Conservation (phyloP, 2,888 invertebrate species). For the Trichopria drosophilae region DNA sequence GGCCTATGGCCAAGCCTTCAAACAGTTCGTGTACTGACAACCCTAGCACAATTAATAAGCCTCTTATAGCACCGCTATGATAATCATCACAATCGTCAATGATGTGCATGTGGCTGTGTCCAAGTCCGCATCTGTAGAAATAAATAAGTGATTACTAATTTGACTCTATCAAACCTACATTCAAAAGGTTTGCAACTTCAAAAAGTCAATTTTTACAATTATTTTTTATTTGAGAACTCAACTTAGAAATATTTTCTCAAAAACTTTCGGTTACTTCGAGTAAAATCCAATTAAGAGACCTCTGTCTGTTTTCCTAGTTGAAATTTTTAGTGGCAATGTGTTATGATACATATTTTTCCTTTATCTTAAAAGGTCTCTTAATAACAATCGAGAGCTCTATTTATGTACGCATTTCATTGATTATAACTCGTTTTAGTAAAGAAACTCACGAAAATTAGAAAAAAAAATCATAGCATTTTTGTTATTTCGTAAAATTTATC, state of each 20-base stretch:
- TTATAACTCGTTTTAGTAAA: too few relatives aligned
- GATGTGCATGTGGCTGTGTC: constrained; percentile 49
- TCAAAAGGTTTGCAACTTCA: too few relatives aligned
- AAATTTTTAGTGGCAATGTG: background rate
- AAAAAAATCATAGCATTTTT: too few relatives aligned
- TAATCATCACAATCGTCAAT: constrained; percentile 46
- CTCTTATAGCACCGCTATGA: constrained; percentile 62
- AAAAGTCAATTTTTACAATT: too few relatives aligned
- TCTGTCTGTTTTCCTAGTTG: background rate
- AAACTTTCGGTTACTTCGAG: background rate
- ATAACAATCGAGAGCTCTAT: too few relatives aligned
- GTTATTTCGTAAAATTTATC: too few relatives aligned
- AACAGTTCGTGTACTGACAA: constrained; percentile 84
- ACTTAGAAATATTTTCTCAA: background rate
- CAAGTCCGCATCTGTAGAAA: constrained; percentile 28
- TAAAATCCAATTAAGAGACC: too few relatives aligned
- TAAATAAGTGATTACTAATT: background rate
- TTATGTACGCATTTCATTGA: too few relatives aligned
- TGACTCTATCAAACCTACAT: too few relatives aligned
- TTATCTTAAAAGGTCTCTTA: background rate
- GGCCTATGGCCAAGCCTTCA: constrained; percentile 68
- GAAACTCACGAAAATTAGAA: too few relatives aligned
- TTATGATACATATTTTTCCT: background rate
- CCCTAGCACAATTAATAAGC: constrained; percentile 78
- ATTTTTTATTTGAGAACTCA: background rate